Evolutionary conservation across 2,113 vertebrate genomes (phyloP), one percentile per base, ranked within the genome.

Genomic region (Cyanistes caeruleus): DNA sequence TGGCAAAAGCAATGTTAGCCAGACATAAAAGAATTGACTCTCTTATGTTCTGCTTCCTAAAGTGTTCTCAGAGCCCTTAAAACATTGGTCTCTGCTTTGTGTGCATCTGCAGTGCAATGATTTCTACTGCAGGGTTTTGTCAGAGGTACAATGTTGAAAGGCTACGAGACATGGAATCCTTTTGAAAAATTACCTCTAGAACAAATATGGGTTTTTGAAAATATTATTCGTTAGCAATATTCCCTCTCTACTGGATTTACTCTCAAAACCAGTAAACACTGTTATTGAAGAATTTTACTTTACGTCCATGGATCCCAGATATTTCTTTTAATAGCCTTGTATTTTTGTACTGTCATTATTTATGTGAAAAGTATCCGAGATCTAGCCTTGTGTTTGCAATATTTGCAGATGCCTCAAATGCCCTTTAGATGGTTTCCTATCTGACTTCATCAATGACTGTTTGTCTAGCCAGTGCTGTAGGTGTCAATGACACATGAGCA

Each of bases 21-120:
- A 97, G 94, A 98, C 95, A 96, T 97, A 65, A 96, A 97, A 98
- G 95, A 95, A 95, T 60, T 84, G 78, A 41, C 52, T 97, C 80
- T 93, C 79, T 84, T 94, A 96, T 97, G 80, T 94, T 97, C 93
- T 97, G 64, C 93, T 97, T 97, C 90, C 72, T 91, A 31, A 77
- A 95, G 86, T 93, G 81, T 81, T 96, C 91, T 97, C 84, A 76
- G 82, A 90, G 70, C 72, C 79, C 67, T 90, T 94, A 84, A 89
- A 58, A 76, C 30, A 49, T 93, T 55, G 85, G 51, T 44, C 35
- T 93, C 79, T 80, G 43, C 59, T 89, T 73, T 90, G 23, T 73
- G 46, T 80, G 28, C 2, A 0, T 35, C 14, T 48, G 41, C 58
- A 63, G 39, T 67, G 72, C 72, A 76, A 69, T 37, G 41, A 65